phyloP scores from a whole-genome alignment of 1,140 invertebrate genomes.

The Apis dorsata region DNA sequence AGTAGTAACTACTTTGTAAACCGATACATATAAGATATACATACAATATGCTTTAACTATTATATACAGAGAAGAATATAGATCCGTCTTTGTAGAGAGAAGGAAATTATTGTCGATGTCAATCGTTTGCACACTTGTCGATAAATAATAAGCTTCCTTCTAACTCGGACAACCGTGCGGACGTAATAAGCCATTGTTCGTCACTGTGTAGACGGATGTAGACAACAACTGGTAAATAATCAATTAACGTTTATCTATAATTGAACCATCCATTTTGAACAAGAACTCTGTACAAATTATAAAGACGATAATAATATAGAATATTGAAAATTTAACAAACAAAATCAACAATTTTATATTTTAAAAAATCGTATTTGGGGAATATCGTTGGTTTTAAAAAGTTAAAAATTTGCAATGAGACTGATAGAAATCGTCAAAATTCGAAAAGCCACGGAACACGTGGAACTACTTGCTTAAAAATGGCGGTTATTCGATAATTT shows the following conservation, averaged over 20 bases:
- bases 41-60: neutral
- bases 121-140: neutral
- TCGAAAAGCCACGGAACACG: neutral
- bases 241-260: constrained; percentile 43
- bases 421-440: too few species aligned
- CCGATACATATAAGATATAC: too few species aligned
- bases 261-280: neutral
- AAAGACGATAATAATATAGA: too few species aligned
- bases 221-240: constrained; percentile 41
- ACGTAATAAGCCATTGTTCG: constrained; percentile 35
- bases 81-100: neutral
- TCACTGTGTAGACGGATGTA: neutral
- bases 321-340: too few species aligned
- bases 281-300: too few species aligned
- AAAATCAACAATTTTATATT: too few species aligned
- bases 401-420: too few species aligned
- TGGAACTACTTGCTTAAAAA: too few species aligned
- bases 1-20: too few species aligned
- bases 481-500: too few species aligned
- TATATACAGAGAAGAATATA: neutral
- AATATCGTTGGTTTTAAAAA: too few species aligned
- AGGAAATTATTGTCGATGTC: neutral
- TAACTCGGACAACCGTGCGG: neutral
- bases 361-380: too few species aligned
- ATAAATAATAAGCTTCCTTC: constrained; percentile 11